Conservation (phyloP, 1,140 invertebrate genomes). For the Vollenhovia emeryi region DNA sequence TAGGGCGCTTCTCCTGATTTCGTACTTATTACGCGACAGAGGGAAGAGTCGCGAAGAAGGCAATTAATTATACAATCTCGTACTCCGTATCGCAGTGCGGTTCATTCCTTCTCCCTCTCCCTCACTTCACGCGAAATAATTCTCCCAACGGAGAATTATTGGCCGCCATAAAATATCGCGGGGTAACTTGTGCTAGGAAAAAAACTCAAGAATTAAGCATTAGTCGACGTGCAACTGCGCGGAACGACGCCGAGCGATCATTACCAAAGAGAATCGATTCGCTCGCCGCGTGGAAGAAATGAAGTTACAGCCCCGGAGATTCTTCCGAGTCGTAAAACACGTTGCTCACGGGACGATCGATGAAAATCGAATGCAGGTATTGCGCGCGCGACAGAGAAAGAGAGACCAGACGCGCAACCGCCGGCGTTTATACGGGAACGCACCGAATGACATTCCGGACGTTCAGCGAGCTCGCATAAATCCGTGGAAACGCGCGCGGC, state of each 20-base stretch:
- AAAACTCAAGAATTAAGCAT: constrained; percentile 6
- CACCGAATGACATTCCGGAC: constrained; percentile 59
- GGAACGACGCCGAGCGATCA: constrained; percentile 19
- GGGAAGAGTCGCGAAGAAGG: not conserved
- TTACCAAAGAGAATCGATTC: constrained; percentile 58
- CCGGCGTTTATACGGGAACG: constrained; percentile 59
- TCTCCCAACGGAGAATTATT: not conserved
- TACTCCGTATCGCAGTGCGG: too few species aligned
- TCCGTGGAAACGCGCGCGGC: constrained; percentile 44
- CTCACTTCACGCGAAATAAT: not conserved
- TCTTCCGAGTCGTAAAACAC: constrained; percentile 52
- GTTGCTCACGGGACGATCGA: constrained; percentile 44
- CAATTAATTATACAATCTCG: not conserved
- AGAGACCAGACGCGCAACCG: constrained; percentile 26
- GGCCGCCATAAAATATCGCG: not conserved
- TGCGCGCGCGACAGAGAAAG: constrained; percentile 23
- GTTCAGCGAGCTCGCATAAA: constrained; percentile 60
- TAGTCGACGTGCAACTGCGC: not conserved
- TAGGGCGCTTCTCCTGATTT: not conserved
- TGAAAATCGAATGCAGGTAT: constrained; percentile 56
- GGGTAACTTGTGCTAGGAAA: not conserved
- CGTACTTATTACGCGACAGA: not conserved
- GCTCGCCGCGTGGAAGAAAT: constrained; percentile 30
- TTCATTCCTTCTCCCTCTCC: not conserved
- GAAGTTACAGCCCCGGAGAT: constrained; percentile 50